Evolutionary conservation across 2,113 vertebrate species (phyloP), one percentile per base, ranked within the genome.

Genomic region (Alaudala cheleensis): DNA sequence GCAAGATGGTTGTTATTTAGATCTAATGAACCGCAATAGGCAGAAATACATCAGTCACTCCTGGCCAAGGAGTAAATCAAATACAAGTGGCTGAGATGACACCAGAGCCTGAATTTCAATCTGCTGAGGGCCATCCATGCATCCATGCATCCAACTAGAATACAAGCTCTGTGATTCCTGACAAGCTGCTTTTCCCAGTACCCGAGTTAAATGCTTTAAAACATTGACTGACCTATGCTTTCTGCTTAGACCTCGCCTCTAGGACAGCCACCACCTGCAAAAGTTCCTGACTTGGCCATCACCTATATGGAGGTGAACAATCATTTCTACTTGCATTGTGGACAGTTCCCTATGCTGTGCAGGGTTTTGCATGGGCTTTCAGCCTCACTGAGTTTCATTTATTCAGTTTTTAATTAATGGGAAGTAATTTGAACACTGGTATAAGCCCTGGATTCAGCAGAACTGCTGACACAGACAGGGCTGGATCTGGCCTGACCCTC

Each of bases 31-130:
- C 50, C 69, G 56, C 42, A 92, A 31, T 18, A 31, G 39, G 56
- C 47, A 89, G 88, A 95, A 95, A 95, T 69, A 81, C 50, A 81
- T 71, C 31, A 86, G 90, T 66, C 47, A 62, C 60, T 69, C 86
- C 49, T 83, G 53, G 31, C 23, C 72, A 31, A 90, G 81, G 66
- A 89, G 58, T 50, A 92, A 96, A 95, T 71, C 67, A 58, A 86
- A 92, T 56, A 60, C 47, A 93, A 93, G 53, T 71, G 66, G 61
- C 71, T 84, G 82, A 72, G 29, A 71, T 62, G 49, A 89, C 73
- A 72, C 23, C 28, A 14, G 49, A 28, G 23, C 49, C 57, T 88
- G 28, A 82, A 72, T 90, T 81, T 92, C 93, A 71, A 5, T 37
- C 76, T n/a, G 54, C 77, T 65, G 37, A 91, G 56, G 20, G 73